Evolutionary conservation across 2,113 vertebrate genomes (phyloP).

Genomic region (Trematomus loennbergii): DNA sequence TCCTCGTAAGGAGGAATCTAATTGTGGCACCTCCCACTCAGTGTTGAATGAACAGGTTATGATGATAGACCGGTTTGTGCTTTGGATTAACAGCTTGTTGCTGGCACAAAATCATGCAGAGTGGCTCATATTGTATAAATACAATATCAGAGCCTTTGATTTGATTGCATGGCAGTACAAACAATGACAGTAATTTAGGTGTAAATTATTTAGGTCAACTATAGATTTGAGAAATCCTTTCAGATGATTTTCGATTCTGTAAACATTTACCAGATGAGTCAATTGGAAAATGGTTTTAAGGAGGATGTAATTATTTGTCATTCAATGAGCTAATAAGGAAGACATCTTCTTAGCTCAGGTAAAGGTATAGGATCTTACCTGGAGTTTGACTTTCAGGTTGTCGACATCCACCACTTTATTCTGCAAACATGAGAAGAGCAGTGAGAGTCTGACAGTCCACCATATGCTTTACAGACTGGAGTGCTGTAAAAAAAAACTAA

Average conservation of each 20-base stretch:
- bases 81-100: slow-evolving; percentile 27
- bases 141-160: background rate
- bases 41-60: slow-evolving; percentile 60
- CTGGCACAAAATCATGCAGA: slow-evolving; percentile 1
- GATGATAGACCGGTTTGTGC: slow-evolving; percentile 11
- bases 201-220: background rate
- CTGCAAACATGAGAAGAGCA: slow-evolving; percentile 76
- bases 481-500: slow-evolving; percentile 17
- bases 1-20: slow-evolving; percentile 32
- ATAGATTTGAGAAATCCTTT: background rate
- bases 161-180: background rate
- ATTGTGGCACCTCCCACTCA: slow-evolving; percentile 54
- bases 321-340: background rate
- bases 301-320: too few species aligned
- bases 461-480: slow-evolving; percentile 39
- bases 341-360: too few species aligned
- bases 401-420: slow-evolving; percentile 97
- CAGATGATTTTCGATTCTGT: background rate
- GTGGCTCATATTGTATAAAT: background rate
- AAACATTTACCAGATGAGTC: background rate
- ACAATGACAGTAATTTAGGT: background rate
- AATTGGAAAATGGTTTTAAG: background rate
- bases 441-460: slow-evolving; percentile 38
- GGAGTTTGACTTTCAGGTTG: slow-evolving; percentile 91
- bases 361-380: slow-evolving; percentile 73